Base-by-base conservation (phyloP, 35 echinoderm and acorn worm genomes). In the Apostichopus parvimensis region DNA sequence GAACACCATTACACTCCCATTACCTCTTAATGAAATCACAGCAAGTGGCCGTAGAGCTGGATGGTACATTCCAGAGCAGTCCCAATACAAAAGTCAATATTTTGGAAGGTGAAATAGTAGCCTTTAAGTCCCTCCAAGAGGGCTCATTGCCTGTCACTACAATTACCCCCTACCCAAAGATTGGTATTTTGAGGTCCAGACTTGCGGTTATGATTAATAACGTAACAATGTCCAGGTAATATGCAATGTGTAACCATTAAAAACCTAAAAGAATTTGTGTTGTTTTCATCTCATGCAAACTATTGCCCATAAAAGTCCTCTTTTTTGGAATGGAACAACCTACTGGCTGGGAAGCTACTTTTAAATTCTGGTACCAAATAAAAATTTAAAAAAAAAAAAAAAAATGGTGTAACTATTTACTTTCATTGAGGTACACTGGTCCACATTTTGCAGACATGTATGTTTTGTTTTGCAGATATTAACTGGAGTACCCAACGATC, bases 201-300 rank as follows among this genome's bases (percentile, higher is more conserved):
- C 54, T 84, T 84, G 81, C 54, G 79, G 79, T 82, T 82, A 82
- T 82, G 79, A 82, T 82, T 82, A 82, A 82, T 45, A 34, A 17
- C 45, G 54, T 8, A 82, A 82, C 79, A 82, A 82, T 82, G 45
- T 56, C 79, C 79, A 82, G 79, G 79, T 82, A n/a, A 82, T 82
- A 20, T 82, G 18, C 64, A 68, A 68, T 68, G 64, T 68, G 64
- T 68, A 11, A 68, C 64, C 18, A 4, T 11, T 68, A 14, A n/a
- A 75, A 75, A 75, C 17, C 71, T 18, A 75, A 75, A 24, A 75
- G 71, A 75, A 75, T 4, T 45, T 45, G 4, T 75, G 71, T 75
- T 75, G n/a, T 75, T 75, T 75, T 75, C 71, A 18, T 20, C 8
- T 45, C 34, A 45, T 28, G 26, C 26, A 45, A 45, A 45, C 34